A percentile compares a stretch with the other conserved stretches of the same genome.
Evolutionary conservation across 2,888 invertebrate genomes (phyloP).

Genomic region (Serrognathus titanus): DNA sequence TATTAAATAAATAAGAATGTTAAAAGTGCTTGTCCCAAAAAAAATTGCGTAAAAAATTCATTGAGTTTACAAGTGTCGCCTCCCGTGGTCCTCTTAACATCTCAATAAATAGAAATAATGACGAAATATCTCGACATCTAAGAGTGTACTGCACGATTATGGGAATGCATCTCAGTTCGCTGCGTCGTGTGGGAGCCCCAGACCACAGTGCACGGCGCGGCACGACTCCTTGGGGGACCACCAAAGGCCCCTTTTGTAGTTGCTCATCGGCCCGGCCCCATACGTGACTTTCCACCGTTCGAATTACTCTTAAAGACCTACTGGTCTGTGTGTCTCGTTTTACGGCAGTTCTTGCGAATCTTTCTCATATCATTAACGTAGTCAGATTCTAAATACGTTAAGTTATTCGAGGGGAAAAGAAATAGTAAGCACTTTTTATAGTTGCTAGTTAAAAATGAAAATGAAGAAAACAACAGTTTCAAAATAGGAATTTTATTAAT

Average conservation of each 20-base stretch:
- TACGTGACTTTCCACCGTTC: conserved; percentile 9
- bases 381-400: too few relatives aligned
- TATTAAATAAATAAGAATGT: too few relatives aligned
- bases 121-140: conserved; percentile 7
- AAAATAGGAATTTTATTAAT: too few relatives aligned
- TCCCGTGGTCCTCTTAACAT: conserved; percentile 7
- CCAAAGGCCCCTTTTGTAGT: conserved; percentile 25
- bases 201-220: conserved; percentile 32
- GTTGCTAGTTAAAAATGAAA: too few relatives aligned
- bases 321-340: conserved; percentile 12
- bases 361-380: conserved; percentile 16
- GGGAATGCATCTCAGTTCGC: conserved; percentile 29
- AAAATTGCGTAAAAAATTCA: background rate
- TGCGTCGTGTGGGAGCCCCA: conserved; percentile 39
- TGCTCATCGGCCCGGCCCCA: conserved; percentile 23
- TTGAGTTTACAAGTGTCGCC: conserved; percentile 1
- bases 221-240: conserved; percentile 26
- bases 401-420: too few relatives aligned
- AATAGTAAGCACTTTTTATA: too few relatives aligned
- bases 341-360: conserved; percentile 7
- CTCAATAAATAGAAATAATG: conserved; percentile 9
- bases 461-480: too few relatives aligned
- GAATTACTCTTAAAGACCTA: conserved; percentile 11
- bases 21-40: background rate
- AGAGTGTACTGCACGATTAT: conserved; percentile 8